Evolutionary conservation across 2,113 vertebrate species (phyloP).

Genomic region (Xenopus borealis): DNA sequence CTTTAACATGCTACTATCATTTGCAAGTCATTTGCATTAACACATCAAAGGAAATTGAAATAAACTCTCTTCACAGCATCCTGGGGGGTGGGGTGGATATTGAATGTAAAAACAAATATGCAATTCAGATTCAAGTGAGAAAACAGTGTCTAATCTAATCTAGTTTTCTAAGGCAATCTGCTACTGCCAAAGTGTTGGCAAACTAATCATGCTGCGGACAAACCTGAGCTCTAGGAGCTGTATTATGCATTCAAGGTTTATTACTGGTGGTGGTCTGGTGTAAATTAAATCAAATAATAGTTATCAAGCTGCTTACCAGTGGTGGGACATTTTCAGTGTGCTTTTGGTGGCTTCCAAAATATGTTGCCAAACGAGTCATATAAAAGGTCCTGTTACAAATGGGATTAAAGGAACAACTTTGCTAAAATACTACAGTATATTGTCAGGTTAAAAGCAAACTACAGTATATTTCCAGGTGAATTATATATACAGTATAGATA

Average conservation of each 20-base stretch:
- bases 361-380: no score
- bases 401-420: no score
- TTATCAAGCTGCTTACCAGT: no score
- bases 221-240: neutral
- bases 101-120: constrained; percentile 56
- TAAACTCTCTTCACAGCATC: constrained; percentile 44
- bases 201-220: constrained; percentile 19
- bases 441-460: no score
- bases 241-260: constrained; percentile 10
- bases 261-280: neutral
- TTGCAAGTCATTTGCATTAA: constrained; percentile 42
- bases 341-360: no score
- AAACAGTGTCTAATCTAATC: constrained; percentile 56
- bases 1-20: constrained; percentile 40
- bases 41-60: constrained; percentile 40
- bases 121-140: constrained; percentile 59
- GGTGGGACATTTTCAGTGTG: no score
- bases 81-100: constrained; percentile 48
- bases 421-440: no score
- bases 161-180: constrained; percentile 15
- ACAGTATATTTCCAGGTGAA: no score
- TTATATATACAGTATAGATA: no score
- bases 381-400: no score
- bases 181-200: neutral
- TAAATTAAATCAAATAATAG: neutral